phyloP scores from a whole-genome alignment of 2,888 invertebrate genomes.

The Bombylius major region DNA sequence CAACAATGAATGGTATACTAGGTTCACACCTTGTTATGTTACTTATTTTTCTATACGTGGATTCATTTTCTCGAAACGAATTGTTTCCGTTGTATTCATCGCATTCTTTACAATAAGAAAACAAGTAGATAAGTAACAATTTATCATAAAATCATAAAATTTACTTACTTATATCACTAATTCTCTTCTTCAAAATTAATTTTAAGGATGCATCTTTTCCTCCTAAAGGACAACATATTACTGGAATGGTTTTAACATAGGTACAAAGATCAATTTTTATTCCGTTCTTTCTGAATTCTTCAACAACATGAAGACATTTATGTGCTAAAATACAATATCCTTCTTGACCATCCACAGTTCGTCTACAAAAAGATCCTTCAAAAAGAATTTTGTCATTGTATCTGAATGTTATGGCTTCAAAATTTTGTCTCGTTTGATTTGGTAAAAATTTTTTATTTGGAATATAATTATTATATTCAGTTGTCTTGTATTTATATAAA shows the following conservation, averaged over 20 bases:
- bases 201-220: slow-evolving; percentile 22
- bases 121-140: neutral
- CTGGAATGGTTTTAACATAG: slow-evolving; percentile 26
- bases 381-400: neutral
- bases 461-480: too few species aligned
- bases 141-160: neutral
- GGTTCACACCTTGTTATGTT: slow-evolving; percentile 23
- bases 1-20: slow-evolving; percentile 42
- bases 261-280: slow-evolving; percentile 26
- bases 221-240: slow-evolving; percentile 32
- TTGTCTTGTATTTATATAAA: too few species aligned
- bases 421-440: too few species aligned
- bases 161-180: slow-evolving; percentile 28
- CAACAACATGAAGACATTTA: slow-evolving; percentile 29
- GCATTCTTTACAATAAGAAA: slow-evolving; percentile 35
- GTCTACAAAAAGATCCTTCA: slow-evolving; percentile 30
- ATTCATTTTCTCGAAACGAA: neutral
- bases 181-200: slow-evolving; percentile 17
- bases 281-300: slow-evolving; percentile 28
- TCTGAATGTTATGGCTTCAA: neutral
- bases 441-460: too few species aligned
- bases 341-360: slow-evolving; percentile 29
- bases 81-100: slow-evolving; percentile 35
- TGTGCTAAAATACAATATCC: slow-evolving; percentile 31
- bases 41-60: neutral